Evolutionary conservation across 2,888 invertebrate genomes (phyloP).

Genomic region (Ochropleura plecta): DNA sequence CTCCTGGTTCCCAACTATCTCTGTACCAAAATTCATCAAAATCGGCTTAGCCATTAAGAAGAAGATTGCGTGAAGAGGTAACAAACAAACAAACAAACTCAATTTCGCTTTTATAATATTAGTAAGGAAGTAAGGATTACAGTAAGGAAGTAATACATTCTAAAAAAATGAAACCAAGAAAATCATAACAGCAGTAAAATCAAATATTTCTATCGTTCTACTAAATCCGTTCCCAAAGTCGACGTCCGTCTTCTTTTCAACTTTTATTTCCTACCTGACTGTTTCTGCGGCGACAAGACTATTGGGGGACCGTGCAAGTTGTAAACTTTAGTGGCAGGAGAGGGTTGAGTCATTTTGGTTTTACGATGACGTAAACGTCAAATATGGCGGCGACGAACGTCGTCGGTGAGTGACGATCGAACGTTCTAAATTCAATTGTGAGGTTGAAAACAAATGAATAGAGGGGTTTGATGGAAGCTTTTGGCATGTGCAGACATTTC

Average conservation of each 20-base stretch:
- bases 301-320: conserved; percentile 47
- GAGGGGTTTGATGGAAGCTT: background rate
- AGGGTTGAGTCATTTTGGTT: conserved; percentile 28
- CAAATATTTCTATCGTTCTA: conserved; percentile 44
- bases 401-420: conserved; percentile 28
- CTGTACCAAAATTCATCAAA: too few species aligned
- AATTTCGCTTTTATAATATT: too few species aligned
- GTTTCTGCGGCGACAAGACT: conserved; percentile 57
- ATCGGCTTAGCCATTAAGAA: too few species aligned
- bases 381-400: conserved; percentile 26
- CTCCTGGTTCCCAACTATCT: too few species aligned
- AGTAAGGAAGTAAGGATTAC: too few species aligned
- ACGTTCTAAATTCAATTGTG: conserved; percentile 29
- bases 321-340: conserved; percentile 41
- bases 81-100: too few species aligned
- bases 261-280: conserved; percentile 66
- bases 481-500: background rate
- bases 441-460: conserved; percentile 25
- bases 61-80: too few species aligned
- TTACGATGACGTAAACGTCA: conserved; percentile 35
- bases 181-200: conserved; percentile 41
- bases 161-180: conserved; percentile 1
- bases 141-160: background rate
- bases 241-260: conserved; percentile 62
- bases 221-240: conserved; percentile 52